These are phyloP conservation scores for Napeogenes inachia DNA, from an alignment of 2,888 invertebrate species.

Conservation along the genomic window DNA sequence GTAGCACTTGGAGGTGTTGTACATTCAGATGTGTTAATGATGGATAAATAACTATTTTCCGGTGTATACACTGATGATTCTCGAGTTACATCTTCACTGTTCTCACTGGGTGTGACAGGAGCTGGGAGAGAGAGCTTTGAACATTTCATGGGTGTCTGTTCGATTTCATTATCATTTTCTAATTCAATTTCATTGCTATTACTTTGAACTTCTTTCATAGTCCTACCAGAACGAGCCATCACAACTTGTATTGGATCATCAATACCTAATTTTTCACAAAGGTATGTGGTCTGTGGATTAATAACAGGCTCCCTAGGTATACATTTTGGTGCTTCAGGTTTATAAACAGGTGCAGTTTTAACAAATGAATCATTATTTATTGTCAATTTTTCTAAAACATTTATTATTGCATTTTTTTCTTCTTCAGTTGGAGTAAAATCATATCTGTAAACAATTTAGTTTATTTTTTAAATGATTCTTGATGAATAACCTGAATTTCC, in stretches of 20 bases:
- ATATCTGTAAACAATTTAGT: constrained; percentile 71
- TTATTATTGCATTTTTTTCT: constrained; percentile 81
- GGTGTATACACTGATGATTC: constrained; percentile 36
- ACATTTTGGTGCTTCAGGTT: constrained; percentile 53
- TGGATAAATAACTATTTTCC: constrained; percentile 40
- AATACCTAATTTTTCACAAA: constrained; percentile 83
- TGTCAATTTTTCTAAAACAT: constrained; percentile 80
- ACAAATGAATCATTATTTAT: constrained; percentile 87
- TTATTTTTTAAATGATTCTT: too few species aligned
- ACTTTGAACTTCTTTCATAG: constrained; percentile 43
- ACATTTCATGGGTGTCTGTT: constrained; percentile 49
- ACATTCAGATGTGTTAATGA: constrained; percentile 43
- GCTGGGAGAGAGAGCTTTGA: constrained; percentile 59
- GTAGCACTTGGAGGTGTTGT: constrained; percentile 47
- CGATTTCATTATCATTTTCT: constrained; percentile 15
- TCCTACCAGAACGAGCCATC: constrained; percentile 70
- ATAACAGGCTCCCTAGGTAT: constrained; percentile 72
- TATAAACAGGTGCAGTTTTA: constrained; percentile 82
- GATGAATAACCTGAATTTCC: too few species aligned
- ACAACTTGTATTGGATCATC: constrained; percentile 88
- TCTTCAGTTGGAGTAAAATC: constrained; percentile 84
- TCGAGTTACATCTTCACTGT: constrained; percentile 40
- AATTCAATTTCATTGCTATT: constrained; percentile 20
- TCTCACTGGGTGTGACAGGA: constrained; percentile 56
- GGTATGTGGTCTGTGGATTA: constrained; percentile 82